Conservation (phyloP, 2,113 vertebrate species). For the Rousettus leschenaultii region DNA sequence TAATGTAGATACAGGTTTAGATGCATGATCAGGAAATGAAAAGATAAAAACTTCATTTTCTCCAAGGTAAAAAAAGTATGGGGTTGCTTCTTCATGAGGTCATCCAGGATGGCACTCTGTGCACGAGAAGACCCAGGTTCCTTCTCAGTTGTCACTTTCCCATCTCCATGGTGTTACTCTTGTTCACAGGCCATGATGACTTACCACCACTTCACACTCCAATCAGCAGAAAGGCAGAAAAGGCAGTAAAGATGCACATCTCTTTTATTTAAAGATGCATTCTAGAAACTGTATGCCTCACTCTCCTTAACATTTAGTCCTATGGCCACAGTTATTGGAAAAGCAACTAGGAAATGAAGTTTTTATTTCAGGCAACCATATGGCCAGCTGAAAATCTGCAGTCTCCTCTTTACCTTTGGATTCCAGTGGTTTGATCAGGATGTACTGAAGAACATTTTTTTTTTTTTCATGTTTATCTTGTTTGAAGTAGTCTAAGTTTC, state of each 20-base stretch:
- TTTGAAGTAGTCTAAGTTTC: neutral
- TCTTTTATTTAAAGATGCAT: neutral
- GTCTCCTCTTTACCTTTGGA: neutral
- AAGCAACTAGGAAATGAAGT: neutral
- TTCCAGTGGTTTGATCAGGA: neutral
- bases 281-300: neutral
- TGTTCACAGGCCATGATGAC: neutral
- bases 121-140: neutral
- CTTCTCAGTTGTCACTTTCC: neutral
- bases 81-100: neutral
- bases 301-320: neutral
- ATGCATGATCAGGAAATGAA: slow-evolving; percentile 12
- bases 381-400: neutral
- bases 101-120: neutral
- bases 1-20: neutral
- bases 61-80: neutral
- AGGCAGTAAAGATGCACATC: neutral
- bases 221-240: neutral
- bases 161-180: neutral
- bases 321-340: neutral
- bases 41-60: neutral
- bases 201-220: neutral
- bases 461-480: neutral
- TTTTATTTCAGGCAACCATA: neutral
- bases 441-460: neutral